phyloP scores from a whole-genome alignment of 2,113 vertebrate genomes.

The Phalacrocorax aristotelis region DNA sequence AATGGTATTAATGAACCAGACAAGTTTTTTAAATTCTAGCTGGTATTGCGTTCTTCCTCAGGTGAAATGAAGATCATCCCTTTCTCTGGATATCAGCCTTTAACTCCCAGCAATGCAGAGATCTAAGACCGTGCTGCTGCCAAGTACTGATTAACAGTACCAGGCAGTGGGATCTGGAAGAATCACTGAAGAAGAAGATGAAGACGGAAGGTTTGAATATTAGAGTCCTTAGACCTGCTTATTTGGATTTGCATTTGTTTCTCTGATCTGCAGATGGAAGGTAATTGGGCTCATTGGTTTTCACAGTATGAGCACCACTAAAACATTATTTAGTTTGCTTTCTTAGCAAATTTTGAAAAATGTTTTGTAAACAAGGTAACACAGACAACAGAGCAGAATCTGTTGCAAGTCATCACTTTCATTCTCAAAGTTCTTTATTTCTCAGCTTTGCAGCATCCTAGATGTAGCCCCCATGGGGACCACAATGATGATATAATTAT shows the following conservation, averaged over 20 bases:
- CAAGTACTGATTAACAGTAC: neutral
- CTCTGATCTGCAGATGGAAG: neutral
- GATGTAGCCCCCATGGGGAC: neutral
- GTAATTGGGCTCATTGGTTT: neutral
- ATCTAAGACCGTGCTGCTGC: neutral
- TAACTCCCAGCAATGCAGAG: neutral
- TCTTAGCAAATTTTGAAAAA: neutral
- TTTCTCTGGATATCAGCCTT: neutral
- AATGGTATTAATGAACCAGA: neutral
- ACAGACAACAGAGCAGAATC: neutral
- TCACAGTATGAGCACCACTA: neutral
- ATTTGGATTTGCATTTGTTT: neutral
- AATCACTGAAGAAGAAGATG: neutral
- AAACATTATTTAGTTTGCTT: neutral
- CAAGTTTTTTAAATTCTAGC: neutral
- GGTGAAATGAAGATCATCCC: neutral
- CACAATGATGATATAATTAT: neutral
- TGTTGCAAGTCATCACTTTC: constrained; percentile 1
- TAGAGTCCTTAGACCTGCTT: neutral
- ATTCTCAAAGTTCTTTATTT: constrained; percentile 33
- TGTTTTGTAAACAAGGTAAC: neutral
- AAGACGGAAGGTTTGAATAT: neutral
- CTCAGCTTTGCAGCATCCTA: neutral
- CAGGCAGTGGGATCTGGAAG: neutral
- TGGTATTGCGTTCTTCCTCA: neutral